These are phyloP conservation scores for Horisme vitalbata DNA, from an alignment of 2,888 invertebrate genomes.

Conservation along the genomic window DNA sequence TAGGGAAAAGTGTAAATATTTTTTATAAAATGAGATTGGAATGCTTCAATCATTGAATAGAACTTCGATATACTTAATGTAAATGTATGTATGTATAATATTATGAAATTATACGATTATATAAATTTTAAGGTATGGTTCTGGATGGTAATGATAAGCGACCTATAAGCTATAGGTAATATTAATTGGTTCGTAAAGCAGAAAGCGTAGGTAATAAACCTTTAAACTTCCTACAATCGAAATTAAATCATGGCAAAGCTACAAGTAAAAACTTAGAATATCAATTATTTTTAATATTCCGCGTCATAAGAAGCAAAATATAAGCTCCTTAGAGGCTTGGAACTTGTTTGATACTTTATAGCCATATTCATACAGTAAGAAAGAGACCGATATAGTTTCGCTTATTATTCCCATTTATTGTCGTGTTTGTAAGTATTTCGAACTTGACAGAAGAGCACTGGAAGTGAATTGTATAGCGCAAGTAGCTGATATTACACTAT, in stretches of 20 bases:
- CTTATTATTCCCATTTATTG: conserved; percentile 17
- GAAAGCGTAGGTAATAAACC: too few species aligned
- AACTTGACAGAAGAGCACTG: conserved; percentile 2
- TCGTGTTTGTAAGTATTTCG: conserved; percentile 6
- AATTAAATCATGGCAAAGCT: too few species aligned
- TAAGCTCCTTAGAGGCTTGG: too few species aligned
- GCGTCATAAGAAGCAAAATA: too few species aligned
- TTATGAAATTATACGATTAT: conserved; percentile 33
- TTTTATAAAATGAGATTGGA: conserved; percentile 48
- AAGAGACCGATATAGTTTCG: conserved; percentile 13
- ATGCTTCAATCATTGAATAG: conserved; percentile 53
- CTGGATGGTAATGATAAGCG: conserved; percentile 40
- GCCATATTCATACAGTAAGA: neutral
- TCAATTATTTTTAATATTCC: too few species aligned
- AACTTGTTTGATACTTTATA: too few species aligned
- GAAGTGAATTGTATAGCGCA: neutral
- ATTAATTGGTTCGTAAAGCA: too few species aligned
- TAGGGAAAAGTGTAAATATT: conserved; percentile 63
- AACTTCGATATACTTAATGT: conserved; percentile 50
- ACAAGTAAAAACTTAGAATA: too few species aligned
- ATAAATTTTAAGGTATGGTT: conserved; percentile 38
- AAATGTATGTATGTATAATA: conserved; percentile 52
- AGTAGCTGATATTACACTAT: conserved; percentile 9
- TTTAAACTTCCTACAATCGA: too few species aligned
- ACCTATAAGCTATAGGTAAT: neutral